Evolutionary conservation across 2,797 vertebrate species (phyloP).

Genomic region (Tragelaphus eurycerus): DNA sequence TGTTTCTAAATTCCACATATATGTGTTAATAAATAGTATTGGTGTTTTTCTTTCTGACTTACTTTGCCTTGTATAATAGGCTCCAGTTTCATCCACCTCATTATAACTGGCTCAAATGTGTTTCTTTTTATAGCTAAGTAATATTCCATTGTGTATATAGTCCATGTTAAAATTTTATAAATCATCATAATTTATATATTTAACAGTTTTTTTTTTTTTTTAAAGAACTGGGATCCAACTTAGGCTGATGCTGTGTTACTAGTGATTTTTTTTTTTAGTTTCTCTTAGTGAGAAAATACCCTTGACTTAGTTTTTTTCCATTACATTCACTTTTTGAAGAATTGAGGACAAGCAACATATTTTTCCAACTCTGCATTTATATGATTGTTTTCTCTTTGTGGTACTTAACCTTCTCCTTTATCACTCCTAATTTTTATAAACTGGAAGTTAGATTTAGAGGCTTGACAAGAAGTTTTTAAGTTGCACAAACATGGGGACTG

Average conservation of each 20-base stretch:
- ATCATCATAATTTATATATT: neutral
- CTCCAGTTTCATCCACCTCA: neutral
- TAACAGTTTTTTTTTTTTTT: neutral
- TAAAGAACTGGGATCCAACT: neutral
- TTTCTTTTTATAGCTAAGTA: neutral
- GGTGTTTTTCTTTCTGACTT: neutral
- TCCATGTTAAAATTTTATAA: neutral
- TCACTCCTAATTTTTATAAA: neutral
- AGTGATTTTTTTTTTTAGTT: neutral
- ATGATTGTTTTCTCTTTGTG: neutral
- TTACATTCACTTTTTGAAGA: neutral
- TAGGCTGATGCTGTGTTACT: neutral
- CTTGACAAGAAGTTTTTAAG: neutral
- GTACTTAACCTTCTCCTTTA: neutral
- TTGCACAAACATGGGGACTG: neutral
- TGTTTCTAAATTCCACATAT: neutral
- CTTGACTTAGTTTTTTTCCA: neutral
- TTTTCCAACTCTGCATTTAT: neutral
- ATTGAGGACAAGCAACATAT: neutral
- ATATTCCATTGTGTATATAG: neutral
- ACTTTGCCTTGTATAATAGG: neutral
- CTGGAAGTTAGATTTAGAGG: neutral
- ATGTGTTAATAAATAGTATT: neutral
- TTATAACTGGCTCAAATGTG: neutral
- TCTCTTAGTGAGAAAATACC: neutral